Conservation (phyloP, 2,113 vertebrate genomes). For the Triplophysa tibetana region DNA sequence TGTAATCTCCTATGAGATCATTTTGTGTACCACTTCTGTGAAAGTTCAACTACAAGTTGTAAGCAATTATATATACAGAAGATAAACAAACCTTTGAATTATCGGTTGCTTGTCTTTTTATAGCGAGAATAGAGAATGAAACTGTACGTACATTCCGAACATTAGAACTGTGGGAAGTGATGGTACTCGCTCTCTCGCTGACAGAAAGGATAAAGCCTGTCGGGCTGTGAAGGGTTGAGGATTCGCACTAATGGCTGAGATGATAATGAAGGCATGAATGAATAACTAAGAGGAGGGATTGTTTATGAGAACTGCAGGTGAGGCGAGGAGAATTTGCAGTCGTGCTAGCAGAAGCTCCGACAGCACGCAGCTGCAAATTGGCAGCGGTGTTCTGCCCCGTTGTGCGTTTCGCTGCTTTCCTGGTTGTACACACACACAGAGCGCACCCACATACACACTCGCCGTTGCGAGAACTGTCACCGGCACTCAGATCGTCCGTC, state of each 20-base stretch:
- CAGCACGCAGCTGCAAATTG: constrained; percentile 47
- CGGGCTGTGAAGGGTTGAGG: constrained; percentile 56
- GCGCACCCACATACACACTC: constrained; percentile 18
- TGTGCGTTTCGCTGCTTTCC: constrained; percentile 3
- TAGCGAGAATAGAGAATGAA: background rate
- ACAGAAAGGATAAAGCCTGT: constrained; percentile 60
- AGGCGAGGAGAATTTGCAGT: constrained; percentile 9
- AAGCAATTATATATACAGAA: too few species aligned
- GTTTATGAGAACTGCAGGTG: constrained; percentile 39
- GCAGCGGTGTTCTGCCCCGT: constrained; percentile 29
- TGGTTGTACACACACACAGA: background rate
- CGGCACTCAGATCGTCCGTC: constrained; percentile 63
- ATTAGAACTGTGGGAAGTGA: constrained; percentile 60
- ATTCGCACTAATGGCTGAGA: constrained; percentile 63
- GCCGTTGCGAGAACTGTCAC: constrained; percentile 70
- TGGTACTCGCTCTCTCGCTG: constrained; percentile 51
- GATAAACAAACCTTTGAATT: background rate
- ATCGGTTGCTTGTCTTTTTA: constrained; percentile 6
- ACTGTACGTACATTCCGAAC: constrained; percentile 48
- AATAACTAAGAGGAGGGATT: constrained; percentile 59
- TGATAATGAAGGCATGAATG: constrained; percentile 68
- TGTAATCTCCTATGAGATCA: too few species aligned
- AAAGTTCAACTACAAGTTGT: too few species aligned
- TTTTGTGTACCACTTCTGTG: too few species aligned
- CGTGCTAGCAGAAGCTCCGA: constrained; percentile 26